Conservation (phyloP, 2,888 invertebrate genomes). For the Dimorphilus gyrociliatus region DNA sequence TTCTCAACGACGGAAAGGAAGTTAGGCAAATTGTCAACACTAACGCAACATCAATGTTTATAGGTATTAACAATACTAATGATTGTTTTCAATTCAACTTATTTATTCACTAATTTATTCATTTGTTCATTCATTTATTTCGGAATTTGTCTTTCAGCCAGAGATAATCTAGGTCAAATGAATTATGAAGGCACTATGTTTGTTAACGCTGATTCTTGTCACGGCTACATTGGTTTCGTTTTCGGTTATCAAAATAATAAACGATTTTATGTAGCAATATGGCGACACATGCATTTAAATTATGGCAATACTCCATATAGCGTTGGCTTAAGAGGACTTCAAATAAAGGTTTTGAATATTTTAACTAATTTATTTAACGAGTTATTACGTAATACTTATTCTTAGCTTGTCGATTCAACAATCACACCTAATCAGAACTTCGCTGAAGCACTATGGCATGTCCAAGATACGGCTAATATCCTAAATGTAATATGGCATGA, state of each 20-base stretch:
- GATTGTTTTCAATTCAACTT: no score
- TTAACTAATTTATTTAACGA: not conserved
- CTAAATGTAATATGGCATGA: constrained; percentile 19
- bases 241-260: constrained; percentile 18
- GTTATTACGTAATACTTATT: constrained; percentile 1
- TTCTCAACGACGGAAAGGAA: constrained; percentile 2
- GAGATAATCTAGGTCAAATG: constrained; percentile 14
- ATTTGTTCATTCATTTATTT: no score
- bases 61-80: constrained; percentile 1
- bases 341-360: constrained; percentile 15
- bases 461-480: constrained; percentile 11
- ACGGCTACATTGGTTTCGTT: constrained; percentile 16
- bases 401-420: constrained; percentile 15
- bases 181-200: constrained; percentile 16
- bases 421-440: constrained; percentile 12
- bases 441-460: constrained; percentile 17
- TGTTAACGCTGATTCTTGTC: constrained; percentile 9
- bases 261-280: constrained; percentile 17
- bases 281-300: constrained; percentile 15
- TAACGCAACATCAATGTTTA: constrained; percentile 13
- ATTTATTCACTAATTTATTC: no score
- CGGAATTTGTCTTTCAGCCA: constrained; percentile 9
- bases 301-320: constrained; percentile 9
- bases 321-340: constrained; percentile 18
- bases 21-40: constrained; percentile 2